phyloP scores from a whole-genome alignment of 2,888 invertebrate species.

The Dolichomitus sp. region DNA sequence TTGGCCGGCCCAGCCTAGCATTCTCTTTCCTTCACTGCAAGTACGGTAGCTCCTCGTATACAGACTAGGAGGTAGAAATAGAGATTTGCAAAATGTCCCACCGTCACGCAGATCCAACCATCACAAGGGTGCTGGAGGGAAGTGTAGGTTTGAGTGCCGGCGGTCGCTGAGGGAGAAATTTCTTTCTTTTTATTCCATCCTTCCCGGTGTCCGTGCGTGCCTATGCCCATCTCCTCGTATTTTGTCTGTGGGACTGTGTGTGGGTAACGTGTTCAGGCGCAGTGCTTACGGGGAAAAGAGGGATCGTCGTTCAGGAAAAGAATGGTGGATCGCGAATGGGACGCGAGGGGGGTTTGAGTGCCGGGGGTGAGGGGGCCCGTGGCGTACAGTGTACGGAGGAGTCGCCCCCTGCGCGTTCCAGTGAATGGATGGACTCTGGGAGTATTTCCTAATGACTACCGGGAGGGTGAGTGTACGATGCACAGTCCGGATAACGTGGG shows the following conservation, averaged over 20 bases:
- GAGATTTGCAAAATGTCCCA: conserved; percentile 48
- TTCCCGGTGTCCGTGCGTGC: conserved; percentile 27
- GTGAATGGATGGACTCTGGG: conserved; percentile 81
- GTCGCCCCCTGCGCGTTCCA: conserved; percentile 54
- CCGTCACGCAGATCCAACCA: conserved; percentile 34
- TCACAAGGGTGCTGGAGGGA: conserved; percentile 17
- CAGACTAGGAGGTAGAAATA: conserved; percentile 9
- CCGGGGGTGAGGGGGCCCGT: conserved; percentile 22
- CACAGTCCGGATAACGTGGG: conserved; percentile 46
- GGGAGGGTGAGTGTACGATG: conserved; percentile 67
- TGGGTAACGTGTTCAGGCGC: conserved; percentile 24
- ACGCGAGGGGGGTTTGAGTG: conserved; percentile 5
- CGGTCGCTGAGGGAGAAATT: conserved; percentile 38
- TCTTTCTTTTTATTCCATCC: background rate
- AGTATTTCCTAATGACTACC: conserved; percentile 84
- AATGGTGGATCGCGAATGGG: conserved; percentile 45
- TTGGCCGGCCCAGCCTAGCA: too few species aligned
- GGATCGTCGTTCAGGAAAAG: conserved; percentile 37
- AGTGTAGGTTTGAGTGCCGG: conserved; percentile 35
- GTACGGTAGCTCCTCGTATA: background rate
- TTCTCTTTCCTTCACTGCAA: background rate
- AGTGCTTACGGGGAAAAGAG: conserved; percentile 33
- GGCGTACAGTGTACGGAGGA: conserved; percentile 64
- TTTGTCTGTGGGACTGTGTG: background rate
- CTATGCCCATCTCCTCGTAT: conserved; percentile 22